Evolutionary conservation across 1,140 invertebrate species (phyloP).

Genomic region (Hyles vespertilio): DNA sequence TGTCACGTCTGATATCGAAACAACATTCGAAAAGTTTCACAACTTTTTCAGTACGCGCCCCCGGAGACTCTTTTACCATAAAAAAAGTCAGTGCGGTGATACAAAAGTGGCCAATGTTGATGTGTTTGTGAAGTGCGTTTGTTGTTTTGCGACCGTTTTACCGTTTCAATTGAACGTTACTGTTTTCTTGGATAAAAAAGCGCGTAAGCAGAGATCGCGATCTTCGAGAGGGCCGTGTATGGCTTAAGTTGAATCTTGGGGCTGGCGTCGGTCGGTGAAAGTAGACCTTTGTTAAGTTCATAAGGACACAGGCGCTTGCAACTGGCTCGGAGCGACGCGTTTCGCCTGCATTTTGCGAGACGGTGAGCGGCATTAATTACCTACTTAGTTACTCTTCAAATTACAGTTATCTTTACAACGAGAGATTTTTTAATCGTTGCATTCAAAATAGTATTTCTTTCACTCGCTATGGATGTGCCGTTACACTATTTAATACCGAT

Average conservation of each 20-base stretch:
- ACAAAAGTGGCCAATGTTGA: slow-evolving; percentile 34
- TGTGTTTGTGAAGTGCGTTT: slow-evolving; percentile 57
- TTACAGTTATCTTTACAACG: slow-evolving; percentile 40
- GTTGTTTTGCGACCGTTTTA: slow-evolving; percentile 53
- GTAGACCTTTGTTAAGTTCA: slow-evolving; percentile 71
- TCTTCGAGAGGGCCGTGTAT: slow-evolving; percentile 64
- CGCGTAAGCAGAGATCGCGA: slow-evolving; percentile 52
- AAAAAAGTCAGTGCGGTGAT: slow-evolving; percentile 46
- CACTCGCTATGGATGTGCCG: slow-evolving; percentile 23
- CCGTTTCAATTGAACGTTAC: slow-evolving; percentile 69
- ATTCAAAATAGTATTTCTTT: slow-evolving; percentile 26
- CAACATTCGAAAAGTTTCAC: slow-evolving; percentile 58
- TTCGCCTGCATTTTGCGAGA: slow-evolving; percentile 58
- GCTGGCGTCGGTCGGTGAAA: slow-evolving; percentile 62
- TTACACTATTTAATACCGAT: slow-evolving; percentile 12
- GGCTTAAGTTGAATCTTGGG: slow-evolving; percentile 56
- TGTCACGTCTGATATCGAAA: slow-evolving; percentile 26
- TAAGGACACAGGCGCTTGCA: slow-evolving; percentile 64
- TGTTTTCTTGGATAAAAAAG: slow-evolving; percentile 66
- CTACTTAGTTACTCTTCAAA: slow-evolving; percentile 46
- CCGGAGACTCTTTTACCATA: slow-evolving; percentile 32
- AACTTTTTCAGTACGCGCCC: slow-evolving; percentile 54
- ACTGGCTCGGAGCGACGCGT: slow-evolving; percentile 55
- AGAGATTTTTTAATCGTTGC: slow-evolving; percentile 27
- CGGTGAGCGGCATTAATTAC: slow-evolving; percentile 61